These are phyloP conservation scores for Hyperoplus lanceolatus DNA, from an alignment of 2,797 vertebrate genomes.

Conservation along the genomic window DNA sequence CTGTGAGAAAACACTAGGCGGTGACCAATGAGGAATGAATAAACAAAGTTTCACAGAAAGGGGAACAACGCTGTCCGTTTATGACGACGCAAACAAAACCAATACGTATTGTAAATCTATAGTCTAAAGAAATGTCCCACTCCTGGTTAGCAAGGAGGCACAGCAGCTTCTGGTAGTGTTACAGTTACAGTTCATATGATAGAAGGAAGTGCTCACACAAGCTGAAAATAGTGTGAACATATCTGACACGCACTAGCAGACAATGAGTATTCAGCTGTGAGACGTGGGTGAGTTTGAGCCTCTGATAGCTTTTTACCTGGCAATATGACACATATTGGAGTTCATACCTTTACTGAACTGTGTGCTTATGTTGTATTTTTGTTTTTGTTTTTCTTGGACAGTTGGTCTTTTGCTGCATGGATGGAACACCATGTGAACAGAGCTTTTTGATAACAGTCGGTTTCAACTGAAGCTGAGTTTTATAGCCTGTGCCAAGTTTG, in stretches of 20 bases:
- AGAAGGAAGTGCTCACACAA: constrained; percentile 81
- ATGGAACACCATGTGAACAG: background rate
- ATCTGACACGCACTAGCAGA: constrained; percentile 47
- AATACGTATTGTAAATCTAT: constrained; percentile 20
- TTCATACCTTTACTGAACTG: background rate
- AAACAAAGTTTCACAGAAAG: constrained; percentile 64
- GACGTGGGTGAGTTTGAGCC: constrained; percentile 53
- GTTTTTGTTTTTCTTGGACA: background rate
- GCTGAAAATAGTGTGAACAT: constrained; percentile 79
- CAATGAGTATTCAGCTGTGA: constrained; percentile 37
- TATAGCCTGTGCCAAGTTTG: background rate
- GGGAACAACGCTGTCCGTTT: constrained; percentile 58
- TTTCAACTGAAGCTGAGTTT: constrained; percentile 5
- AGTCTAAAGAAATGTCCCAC: constrained; percentile 52
- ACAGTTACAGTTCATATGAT: constrained; percentile 67
- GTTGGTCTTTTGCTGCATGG: background rate
- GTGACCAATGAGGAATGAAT: constrained; percentile 62
- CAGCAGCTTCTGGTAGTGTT: constrained; percentile 55
- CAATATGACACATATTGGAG: background rate
- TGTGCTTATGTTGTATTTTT: constrained; percentile 10
- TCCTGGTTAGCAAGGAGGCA: constrained; percentile 39
- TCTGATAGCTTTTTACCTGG: constrained; percentile 12
- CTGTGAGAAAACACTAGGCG: constrained; percentile 50
- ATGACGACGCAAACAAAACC: constrained; percentile 37
- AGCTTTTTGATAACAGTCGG: background rate